Percentiles rank a stretch among this genome's conserved stretches.
These are phyloP conservation scores for Dendronephthya gigantea DNA, from an alignment of 64 coral and sea anemone genomes.

Conservation along the genomic window DNA sequence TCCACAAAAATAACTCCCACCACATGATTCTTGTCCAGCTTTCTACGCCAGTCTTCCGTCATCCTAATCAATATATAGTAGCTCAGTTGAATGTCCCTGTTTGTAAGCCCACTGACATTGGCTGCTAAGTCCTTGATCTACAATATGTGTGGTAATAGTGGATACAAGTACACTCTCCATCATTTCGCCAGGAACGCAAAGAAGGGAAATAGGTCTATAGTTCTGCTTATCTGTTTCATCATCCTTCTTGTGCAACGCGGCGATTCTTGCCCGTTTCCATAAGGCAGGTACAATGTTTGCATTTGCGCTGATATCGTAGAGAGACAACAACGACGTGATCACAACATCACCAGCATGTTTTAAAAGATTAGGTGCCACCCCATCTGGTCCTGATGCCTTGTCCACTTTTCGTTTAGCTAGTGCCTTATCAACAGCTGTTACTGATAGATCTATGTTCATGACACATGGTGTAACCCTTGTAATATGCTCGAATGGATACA, in stretches of 20 bases:
- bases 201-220: too few species aligned
- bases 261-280: too few species aligned
- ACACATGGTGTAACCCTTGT: background rate
- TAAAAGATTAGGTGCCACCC: background rate
- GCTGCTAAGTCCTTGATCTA: too few species aligned
- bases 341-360: background rate
- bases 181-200: background rate
- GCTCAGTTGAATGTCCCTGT: too few species aligned
- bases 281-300: background rate
- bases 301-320: background rate
- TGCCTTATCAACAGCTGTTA: too few species aligned
- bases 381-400: slow-evolving; percentile 8
- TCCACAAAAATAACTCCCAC: slow-evolving; percentile 13
- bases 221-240: too few species aligned
- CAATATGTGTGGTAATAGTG: background rate
- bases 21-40: slow-evolving; percentile 2
- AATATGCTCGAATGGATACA: background rate
- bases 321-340: background rate
- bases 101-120: too few species aligned
- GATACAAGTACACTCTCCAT: background rate
- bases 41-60: slow-evolving; percentile 26
- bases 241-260: too few species aligned
- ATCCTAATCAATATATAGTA: background rate
- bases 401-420: too few species aligned
- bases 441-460: slow-evolving; percentile 8